phyloP scores from a whole-genome alignment of 2,888 invertebrate species.

The Athrips mouffetella region DNA sequence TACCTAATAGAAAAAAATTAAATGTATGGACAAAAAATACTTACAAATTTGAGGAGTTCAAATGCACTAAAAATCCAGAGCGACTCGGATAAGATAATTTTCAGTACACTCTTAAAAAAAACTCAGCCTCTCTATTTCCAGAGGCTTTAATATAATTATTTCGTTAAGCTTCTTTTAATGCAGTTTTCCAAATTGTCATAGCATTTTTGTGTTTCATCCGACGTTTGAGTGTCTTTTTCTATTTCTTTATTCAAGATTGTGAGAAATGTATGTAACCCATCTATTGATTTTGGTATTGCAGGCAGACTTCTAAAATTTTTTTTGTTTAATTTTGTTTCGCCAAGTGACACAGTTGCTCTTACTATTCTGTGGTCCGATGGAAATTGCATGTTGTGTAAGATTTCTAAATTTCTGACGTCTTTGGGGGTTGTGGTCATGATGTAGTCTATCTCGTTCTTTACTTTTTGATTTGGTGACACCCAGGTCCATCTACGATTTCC shows the following conservation, averaged over 20 bases:
- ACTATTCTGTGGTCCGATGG: background rate
- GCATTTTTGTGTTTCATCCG: background rate
- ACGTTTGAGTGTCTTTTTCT: background rate
- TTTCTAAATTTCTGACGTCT: background rate
- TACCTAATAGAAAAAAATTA: too few relatives aligned
- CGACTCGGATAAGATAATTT: too few relatives aligned
- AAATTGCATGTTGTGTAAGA: background rate
- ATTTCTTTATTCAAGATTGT: too few relatives aligned
- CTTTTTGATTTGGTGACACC: slow-evolving; percentile 9
- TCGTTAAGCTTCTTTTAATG: background rate
- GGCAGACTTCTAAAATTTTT: background rate
- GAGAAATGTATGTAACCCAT: background rate
- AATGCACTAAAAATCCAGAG: too few relatives aligned
- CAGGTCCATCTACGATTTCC: slow-evolving; percentile 10
- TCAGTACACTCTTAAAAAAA: too few relatives aligned
- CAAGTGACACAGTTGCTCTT: background rate
- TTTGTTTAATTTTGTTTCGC: background rate
- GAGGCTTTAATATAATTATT: too few relatives aligned
- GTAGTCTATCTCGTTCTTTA: slow-evolving; percentile 7
- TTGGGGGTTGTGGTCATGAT: background rate
- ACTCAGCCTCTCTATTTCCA: too few relatives aligned
- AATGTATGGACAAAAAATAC: too few relatives aligned
- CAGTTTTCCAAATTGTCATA: background rate
- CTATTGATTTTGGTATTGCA: background rate
- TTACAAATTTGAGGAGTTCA: too few relatives aligned